Evolutionary conservation across 2,113 vertebrate genomes (phyloP), one percentile per base, ranked within the genome.

Genomic region (Anthoscopus minutus): DNA sequence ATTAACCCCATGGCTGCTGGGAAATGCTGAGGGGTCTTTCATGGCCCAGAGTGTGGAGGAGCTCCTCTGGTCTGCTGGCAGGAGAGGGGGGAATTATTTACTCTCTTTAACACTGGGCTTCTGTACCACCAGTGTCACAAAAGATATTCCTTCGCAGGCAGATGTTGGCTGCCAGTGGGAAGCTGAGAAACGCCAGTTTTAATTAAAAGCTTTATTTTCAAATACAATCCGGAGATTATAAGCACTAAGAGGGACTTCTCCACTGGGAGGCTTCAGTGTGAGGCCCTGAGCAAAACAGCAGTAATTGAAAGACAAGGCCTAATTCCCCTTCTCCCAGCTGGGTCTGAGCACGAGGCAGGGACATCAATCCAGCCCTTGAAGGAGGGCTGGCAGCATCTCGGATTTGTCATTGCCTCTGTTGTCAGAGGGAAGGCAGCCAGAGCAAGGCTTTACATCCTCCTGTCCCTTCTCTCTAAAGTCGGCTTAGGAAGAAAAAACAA

Each of bases 131-230:
- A 69, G 81, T 48, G 93, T 89, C 96, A 93, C 93, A 91, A 66
- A 97, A 92, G 94, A 73, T 82, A 31, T 77, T 61, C 90, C 94
- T 94, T 85, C 42, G 5, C 94, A 91, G 95, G 93, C 96, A 96
- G 96, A 95, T 94, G 96, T 77, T 84, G 42, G 87, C 94, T 96
- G 95, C 95, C 93, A 91, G 96, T 95, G 95, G 96, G 95, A 97
- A 95, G 95, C 95, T 94, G 92, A 93, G 96, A 95, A 97, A 95
- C 2, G 94, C 95, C 94, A 94, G 91, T 95, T 97, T 97, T 97
- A 97, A 97, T 97, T 96, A 96, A 97, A 97, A 97, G 95, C 94
- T 97, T 95, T 95, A 89, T 97, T 97, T 97, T 94, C 96, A 97
- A 93, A 95, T 82, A 92, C 95, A 96, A 95, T 91, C 91, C 93